phyloP scores from a whole-genome alignment of 2,888 invertebrate genomes.

The Sarcophaga caerulescens region DNA sequence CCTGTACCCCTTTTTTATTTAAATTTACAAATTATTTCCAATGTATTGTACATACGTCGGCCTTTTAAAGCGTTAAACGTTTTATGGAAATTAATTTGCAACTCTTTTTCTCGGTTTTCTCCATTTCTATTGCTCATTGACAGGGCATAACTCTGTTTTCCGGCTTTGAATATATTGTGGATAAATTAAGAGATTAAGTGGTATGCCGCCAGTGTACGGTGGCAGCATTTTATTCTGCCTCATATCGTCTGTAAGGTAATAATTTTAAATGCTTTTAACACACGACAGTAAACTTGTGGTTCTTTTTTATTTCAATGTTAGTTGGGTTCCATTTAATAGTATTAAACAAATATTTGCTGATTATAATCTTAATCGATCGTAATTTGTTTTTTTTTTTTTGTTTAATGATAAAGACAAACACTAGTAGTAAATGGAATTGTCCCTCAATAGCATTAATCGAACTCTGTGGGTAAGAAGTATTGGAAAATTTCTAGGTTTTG shows the following conservation, averaged over 20 bases:
- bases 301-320: constrained; percentile 11
- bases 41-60: not conserved
- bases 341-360: constrained; percentile 65
- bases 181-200: constrained; percentile 78
- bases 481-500: too few relatives aligned
- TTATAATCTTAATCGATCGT: constrained; percentile 2
- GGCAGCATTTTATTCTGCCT: not conserved
- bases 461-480: too few relatives aligned
- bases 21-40: too few relatives aligned
- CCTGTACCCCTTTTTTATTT: not conserved
- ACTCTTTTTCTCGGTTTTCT: constrained; percentile 67
- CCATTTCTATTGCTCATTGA: constrained; percentile 31
- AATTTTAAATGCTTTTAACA: constrained; percentile 49
- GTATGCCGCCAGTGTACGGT: not conserved
- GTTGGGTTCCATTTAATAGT: constrained; percentile 58
- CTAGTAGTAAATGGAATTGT: too few relatives aligned
- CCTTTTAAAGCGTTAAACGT: constrained; percentile 65
- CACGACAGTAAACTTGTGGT: constrained; percentile 7
- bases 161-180: constrained; percentile 59
- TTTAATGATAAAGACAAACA: too few relatives aligned
- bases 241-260: constrained; percentile 29
- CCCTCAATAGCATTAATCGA: too few relatives aligned
- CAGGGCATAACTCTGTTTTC: too few relatives aligned
- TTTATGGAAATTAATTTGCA: constrained; percentile 78
- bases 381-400: too few relatives aligned